Conservation (phyloP, 2,113 vertebrate species). For the Synodontis membranacea region DNA sequence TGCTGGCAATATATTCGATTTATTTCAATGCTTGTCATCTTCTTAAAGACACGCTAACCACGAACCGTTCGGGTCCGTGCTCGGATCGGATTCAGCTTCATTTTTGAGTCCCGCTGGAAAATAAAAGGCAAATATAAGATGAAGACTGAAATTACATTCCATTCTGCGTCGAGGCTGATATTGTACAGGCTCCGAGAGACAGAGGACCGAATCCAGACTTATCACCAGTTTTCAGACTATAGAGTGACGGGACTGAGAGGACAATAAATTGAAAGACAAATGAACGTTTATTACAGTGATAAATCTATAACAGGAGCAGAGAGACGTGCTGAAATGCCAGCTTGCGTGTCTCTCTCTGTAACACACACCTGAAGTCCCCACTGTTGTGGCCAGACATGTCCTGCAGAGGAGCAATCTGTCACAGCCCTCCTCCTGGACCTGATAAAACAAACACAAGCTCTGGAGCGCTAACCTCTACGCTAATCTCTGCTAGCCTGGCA, state of each 20-base stretch:
- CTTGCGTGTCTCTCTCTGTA: constrained; percentile 1
- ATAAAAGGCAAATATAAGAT: background rate
- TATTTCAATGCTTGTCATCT: background rate
- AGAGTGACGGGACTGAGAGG: background rate
- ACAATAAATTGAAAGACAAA: background rate
- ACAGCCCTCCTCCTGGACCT: background rate
- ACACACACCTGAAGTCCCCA: background rate
- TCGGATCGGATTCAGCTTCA: background rate
- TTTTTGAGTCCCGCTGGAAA: background rate
- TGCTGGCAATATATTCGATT: background rate
- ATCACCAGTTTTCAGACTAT: background rate
- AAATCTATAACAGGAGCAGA: background rate
- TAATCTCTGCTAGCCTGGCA: constrained; percentile 16
- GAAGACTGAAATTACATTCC: background rate
- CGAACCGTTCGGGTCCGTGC: background rate
- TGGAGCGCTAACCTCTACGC: background rate
- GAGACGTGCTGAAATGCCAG: background rate
- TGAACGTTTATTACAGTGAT: background rate
- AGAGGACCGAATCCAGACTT: background rate
- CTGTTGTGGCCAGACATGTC: constrained; percentile 9
- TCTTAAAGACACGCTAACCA: background rate
- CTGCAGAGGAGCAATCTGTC: constrained; percentile 34
- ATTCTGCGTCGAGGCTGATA: background rate
- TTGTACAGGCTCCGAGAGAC: background rate
- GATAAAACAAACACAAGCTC: constrained; percentile 21